Percentiles rank a stretch among this genome's conserved stretches.
Conservation (phyloP, 2,888 invertebrate genomes). For the Zygothrica quintamaculata region DNA sequence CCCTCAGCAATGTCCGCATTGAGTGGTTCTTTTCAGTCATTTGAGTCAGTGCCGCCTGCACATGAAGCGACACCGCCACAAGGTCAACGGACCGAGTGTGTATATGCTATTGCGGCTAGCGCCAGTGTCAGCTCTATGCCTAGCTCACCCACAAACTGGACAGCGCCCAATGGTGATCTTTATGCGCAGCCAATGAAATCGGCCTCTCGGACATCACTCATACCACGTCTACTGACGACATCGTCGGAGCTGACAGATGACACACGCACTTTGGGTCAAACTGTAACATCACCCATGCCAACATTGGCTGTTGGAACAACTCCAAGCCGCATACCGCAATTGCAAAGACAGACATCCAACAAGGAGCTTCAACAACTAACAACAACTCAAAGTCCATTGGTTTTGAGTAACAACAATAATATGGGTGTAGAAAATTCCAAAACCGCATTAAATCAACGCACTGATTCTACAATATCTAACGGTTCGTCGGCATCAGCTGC, state of each 20-base stretch:
- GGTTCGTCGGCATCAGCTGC: conserved; percentile 54
- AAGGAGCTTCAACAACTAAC: conserved; percentile 44
- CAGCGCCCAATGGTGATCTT: conserved; percentile 69
- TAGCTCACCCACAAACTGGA: conserved; percentile 50
- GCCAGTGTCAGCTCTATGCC: conserved; percentile 46
- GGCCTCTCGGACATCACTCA: conserved; percentile 66
- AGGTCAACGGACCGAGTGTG: conserved; percentile 81
- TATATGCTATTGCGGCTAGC: conserved; percentile 76
- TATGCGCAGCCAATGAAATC: conserved; percentile 79
- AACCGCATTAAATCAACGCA: conserved; percentile 44
- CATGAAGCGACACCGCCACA: conserved; percentile 70
- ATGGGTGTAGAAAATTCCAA: conserved; percentile 31
- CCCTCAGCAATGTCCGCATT: conserved; percentile 34
- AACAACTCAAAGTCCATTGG: conserved; percentile 21
- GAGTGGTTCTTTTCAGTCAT: conserved; percentile 73
- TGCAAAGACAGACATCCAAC: conserved; percentile 63
- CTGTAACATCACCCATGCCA: conserved; percentile 31
- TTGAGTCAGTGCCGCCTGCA: conserved; percentile 68
- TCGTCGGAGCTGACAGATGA: conserved; percentile 15
- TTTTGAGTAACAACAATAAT: conserved; percentile 25
- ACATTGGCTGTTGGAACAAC: conserved; percentile 8
- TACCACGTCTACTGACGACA: conserved; percentile 61
- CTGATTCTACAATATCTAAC: conserved; percentile 65
- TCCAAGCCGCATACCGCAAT: conserved; percentile 77
- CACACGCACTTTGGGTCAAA: conserved; percentile 42